Percentiles rank a stretch among this genome's conserved stretches.
phyloP scores from a whole-genome alignment of 2,797 vertebrate genomes.

The Smutsia temminckii region DNA sequence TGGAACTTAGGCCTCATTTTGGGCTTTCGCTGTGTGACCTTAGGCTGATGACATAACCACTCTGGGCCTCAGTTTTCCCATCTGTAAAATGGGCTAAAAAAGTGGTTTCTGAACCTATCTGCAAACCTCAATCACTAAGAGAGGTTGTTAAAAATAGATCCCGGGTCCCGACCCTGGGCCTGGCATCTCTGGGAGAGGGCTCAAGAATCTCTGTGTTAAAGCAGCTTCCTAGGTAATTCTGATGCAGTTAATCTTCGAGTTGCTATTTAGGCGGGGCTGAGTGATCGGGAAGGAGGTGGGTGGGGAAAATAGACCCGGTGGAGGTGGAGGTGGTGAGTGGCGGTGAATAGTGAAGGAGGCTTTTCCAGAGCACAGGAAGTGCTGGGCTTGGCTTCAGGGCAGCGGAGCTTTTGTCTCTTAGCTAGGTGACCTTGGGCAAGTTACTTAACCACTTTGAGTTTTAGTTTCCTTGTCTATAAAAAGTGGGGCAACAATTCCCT shows the following conservation, averaged over 20 bases:
- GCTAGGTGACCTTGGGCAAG: not conserved
- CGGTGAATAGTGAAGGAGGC: not conserved
- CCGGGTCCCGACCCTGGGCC: not conserved
- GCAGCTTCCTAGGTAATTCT: not conserved
- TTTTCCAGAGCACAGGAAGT: fast-evolving
- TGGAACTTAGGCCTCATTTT: not conserved
- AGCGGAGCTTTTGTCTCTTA: not conserved
- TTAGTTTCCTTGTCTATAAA: slow-evolving; percentile 10
- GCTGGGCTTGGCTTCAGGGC: not conserved
- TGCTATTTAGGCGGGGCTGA: not conserved
- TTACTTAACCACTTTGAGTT: not conserved
- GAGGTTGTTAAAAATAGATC: not conserved
- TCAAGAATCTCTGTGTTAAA: not conserved
- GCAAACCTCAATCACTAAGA: not conserved
- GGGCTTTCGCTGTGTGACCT: not conserved
- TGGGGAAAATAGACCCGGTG: not conserved
- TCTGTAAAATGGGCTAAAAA: not conserved
- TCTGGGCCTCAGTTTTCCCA: not conserved
- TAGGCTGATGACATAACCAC: not conserved
- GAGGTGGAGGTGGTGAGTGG: no score
- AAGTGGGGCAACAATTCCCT: not conserved
- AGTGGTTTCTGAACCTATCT: not conserved
- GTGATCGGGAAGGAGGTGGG: not conserved
- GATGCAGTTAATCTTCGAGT: not conserved
- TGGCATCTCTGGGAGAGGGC: not conserved